phyloP scores from a whole-genome alignment of 2,797 vertebrate species.

The Alca torda region DNA sequence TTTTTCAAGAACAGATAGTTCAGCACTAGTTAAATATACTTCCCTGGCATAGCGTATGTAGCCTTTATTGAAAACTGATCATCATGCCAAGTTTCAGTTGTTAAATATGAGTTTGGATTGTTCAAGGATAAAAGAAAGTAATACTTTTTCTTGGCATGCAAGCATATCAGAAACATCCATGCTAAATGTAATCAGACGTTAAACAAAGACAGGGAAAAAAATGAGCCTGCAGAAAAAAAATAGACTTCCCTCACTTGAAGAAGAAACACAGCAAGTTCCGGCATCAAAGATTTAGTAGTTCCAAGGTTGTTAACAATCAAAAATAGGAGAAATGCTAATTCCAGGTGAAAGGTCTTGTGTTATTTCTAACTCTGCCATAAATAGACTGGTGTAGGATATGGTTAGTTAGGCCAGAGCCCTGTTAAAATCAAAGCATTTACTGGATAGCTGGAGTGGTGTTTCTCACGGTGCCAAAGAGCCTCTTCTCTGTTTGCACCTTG shows the following conservation, averaged over 20 bases:
- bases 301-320: conserved; percentile 5
- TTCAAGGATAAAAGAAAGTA: conserved; percentile 8
- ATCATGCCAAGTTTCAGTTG: neutral
- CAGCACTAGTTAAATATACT: neutral
- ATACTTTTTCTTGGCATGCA: conserved; percentile 7
- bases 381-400: neutral
- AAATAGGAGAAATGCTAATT: neutral
- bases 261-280: neutral
- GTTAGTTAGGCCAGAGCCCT: neutral
- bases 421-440: neutral
- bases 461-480: neutral
- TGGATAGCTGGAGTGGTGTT: neutral
- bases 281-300: neutral
- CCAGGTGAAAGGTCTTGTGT: neutral
- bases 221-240: neutral
- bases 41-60: neutral
- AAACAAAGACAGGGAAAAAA: neutral
- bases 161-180: conserved; percentile 40
- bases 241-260: neutral
- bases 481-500: accelerated
- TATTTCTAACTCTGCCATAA: conserved; percentile 1
- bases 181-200: conserved; percentile 46
- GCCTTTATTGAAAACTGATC: neutral
- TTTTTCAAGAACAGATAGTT: neutral
- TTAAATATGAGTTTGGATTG: conserved; percentile 5